phyloP scores from a whole-genome alignment of 2,113 vertebrate genomes.

The Leucopternis melanops region DNA sequence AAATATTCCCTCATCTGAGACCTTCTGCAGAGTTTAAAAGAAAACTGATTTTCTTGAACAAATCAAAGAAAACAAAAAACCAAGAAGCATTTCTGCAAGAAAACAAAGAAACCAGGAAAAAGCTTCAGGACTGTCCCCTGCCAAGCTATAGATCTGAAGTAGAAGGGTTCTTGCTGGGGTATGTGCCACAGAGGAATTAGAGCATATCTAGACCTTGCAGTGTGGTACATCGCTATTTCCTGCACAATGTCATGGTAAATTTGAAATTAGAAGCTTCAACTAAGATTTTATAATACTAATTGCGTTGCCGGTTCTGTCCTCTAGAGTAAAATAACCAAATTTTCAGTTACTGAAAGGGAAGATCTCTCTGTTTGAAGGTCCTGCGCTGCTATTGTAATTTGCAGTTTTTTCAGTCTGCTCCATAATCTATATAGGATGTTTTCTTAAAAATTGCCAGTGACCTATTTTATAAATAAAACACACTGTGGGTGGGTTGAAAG shows the following conservation, averaged over 20 bases:
- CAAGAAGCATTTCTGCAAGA: slow-evolving; percentile 5
- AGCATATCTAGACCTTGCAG: background rate
- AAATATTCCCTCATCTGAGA: background rate
- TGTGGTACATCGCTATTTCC: background rate
- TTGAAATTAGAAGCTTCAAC: background rate
- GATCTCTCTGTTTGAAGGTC: background rate
- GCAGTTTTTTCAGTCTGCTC: background rate
- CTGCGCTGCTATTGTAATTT: background rate
- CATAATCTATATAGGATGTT: background rate
- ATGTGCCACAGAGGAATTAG: slow-evolving; percentile 1
- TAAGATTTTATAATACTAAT: background rate
- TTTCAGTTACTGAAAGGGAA: background rate
- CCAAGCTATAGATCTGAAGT: background rate
- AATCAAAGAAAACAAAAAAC: background rate
- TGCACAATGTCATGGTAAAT: background rate
- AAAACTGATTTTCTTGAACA: background rate
- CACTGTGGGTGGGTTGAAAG: background rate
- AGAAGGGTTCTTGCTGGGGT: background rate
- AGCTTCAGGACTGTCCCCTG: background rate
- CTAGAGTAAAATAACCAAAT: background rate
- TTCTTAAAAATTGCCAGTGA: background rate
- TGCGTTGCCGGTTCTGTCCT: background rate
- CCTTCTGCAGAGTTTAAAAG: slow-evolving; percentile 4
- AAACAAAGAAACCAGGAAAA: background rate
- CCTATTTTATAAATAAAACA: slow-evolving; percentile 6